Conservation (phyloP, 1,140 invertebrate genomes). For the Archivesica marissinica region DNA sequence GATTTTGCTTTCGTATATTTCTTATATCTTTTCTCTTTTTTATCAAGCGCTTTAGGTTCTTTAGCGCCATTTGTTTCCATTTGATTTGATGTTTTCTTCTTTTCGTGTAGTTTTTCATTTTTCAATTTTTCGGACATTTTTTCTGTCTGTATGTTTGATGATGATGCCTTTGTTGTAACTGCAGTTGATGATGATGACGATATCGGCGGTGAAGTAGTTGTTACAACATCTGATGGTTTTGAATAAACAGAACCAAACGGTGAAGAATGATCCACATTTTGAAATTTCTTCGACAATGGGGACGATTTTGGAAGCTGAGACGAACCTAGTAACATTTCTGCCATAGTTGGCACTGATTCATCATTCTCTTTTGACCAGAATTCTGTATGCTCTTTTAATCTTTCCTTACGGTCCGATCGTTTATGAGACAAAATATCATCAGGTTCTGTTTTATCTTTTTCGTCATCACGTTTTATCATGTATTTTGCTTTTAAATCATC, state of each 20-base stretch:
- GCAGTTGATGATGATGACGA: constrained; percentile 20
- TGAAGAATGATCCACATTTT: constrained; percentile 50
- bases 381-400: constrained; percentile 31
- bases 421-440: constrained; percentile 1
- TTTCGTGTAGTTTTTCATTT: constrained; percentile 9
- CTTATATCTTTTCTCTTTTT: constrained; percentile 48
- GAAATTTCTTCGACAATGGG: constrained; percentile 43
- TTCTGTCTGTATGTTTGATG: constrained; percentile 2
- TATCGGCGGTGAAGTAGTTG: neutral
- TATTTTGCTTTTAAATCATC: constrained; percentile 47
- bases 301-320: constrained; percentile 3
- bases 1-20: constrained; percentile 62
- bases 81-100: neutral
- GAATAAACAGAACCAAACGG: constrained; percentile 61
- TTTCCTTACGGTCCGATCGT: constrained; percentile 24
- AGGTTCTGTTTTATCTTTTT: constrained; percentile 11
- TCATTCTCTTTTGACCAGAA: constrained; percentile 36
- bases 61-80: neutral
- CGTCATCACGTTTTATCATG: constrained; percentile 49
- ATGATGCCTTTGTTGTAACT: constrained; percentile 9
- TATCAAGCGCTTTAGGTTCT: neutral
- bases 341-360: constrained; percentile 16
- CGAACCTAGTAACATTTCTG: constrained; percentile 55
- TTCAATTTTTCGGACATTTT: constrained; percentile 14
- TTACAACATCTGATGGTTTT: constrained; percentile 11